Evolutionary conservation across 2,113 vertebrate genomes (phyloP), one percentile per base, ranked within the genome.

Genomic region (Lagopus muta): DNA sequence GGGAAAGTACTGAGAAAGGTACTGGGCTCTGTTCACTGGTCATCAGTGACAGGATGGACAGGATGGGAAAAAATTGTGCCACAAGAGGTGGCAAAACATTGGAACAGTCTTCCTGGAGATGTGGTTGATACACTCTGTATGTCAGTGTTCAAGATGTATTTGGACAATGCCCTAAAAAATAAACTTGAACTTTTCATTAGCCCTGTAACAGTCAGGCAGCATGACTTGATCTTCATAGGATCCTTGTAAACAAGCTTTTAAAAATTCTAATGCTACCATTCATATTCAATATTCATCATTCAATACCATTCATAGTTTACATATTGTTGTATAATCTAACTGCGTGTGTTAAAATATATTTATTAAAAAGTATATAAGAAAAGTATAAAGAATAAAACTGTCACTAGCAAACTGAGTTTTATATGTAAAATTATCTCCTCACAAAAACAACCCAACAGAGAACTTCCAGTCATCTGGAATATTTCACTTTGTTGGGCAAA

Each of bases 381-480:
- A 70, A 50, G 11, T 24, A 50, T 50, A 36, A 27, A 27, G 24
- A 50, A 18, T 27, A 27, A 50, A 70, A 70, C 22, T 48, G 22
- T 34, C n/a, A 22, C 66, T 34, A 34, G 66, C 34, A 69, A 69
- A 79, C 18, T 14, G 20, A 60, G 16, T 88, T 75, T 34, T 76
- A 8, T 43, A 65, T 0, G 1, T 65, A 43, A 52, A 73, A 92
- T 40, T 24, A 50, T 1, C 60, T 0, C 0, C 28, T 72, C 22
- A 77, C 24, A 48, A 66, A 77, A 64, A 65, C 40, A 54, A 24
- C 54, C 25, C 75, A 87, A 65, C 7, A 71, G 2, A 75, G 11
- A 80, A 50, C 45, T 67, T 47, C 7, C 6, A 64, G 12, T 60
- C 54, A 74, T 43, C 24, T 28, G 11, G 42, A 88, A 74, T 7